Base-by-base conservation (phyloP, 2,113 vertebrate genomes). In the Neogobius melanostomus region DNA sequence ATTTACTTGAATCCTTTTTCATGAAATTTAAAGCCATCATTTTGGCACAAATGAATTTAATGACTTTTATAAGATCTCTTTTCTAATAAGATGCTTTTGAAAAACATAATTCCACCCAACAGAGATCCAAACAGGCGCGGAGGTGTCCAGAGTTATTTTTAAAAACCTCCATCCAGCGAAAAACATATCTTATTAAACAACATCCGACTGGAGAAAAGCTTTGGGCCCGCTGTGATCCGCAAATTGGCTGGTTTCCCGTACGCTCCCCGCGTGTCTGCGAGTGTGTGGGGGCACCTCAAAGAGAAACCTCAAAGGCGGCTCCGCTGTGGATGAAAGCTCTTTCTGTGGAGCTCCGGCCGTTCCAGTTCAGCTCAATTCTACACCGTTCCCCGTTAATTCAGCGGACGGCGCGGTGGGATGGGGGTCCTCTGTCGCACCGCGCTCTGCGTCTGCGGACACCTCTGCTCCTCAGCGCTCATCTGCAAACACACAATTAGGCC, bases 351-450 rank as follows among this genome's bases (percentile, higher is more conserved):
- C 15, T 16, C 56, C 61, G 67, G 75, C 81, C 47, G 45, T 69
- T 85, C 66, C 81, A 78, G 68, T 74, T 80, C 77, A 53, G 45
- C 73, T 76, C 74, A 46, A 72, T 82, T 81, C 85, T 66, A 72
- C 68, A 79, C 28, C 42, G 48, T 79, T 77, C 77, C 80, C 70
- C 2, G 69, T 81, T 69, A 68, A 85, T 81, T 80, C 71, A 4
- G 28, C 28, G 28, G 28, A 1, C 28, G 28, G 28, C 28, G 28
- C 28, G 28, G 28, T 3, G 28, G 28, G 4, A 36, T 36, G 28
- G 28, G 28, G 28, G 28, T 36, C 28, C 28, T 36, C 28, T 28
- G 1, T 28, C n/a, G n/a, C n/a, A n/a, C n/a, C n/a, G n/a, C n/a
- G 28, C 28, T 28, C 28, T 28, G 28, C 28, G 28, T 28, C 28